These are phyloP conservation scores for Pristionchus fissidentatus DNA, from an alignment of 2,888 invertebrate genomes.

Conservation along the genomic window DNA sequence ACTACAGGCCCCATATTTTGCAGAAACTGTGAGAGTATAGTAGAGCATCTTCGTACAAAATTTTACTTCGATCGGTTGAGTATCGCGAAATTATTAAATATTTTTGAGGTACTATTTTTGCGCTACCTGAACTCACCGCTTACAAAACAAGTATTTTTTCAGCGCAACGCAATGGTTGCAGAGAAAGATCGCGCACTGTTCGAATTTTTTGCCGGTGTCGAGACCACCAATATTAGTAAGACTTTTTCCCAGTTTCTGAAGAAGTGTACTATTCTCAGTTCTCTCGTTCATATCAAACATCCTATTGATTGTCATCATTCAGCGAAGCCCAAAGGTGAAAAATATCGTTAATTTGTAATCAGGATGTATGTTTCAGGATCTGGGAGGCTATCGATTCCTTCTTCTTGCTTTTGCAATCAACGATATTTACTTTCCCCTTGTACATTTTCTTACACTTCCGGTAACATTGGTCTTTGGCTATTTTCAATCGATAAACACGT, in stretches of 20 bases:
- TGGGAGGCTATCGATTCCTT: background rate
- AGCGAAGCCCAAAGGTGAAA: background rate
- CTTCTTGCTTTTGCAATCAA: constrained; percentile 19
- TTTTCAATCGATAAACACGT: background rate
- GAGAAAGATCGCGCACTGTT: background rate
- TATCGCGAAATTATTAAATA: too few relatives aligned
- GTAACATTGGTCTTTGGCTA: background rate
- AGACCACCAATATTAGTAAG: constrained; percentile 12
- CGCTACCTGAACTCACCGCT: too few relatives aligned
- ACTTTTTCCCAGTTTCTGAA: background rate
- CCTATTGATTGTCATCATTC: background rate
- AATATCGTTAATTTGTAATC: too few relatives aligned
- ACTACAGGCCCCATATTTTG: too few relatives aligned
- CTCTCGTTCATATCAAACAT: background rate
- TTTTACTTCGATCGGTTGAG: too few relatives aligned
- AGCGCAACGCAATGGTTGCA: background rate
- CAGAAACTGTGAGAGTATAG: too few relatives aligned
- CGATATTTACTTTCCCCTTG: constrained; percentile 2
- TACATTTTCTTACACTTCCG: background rate
- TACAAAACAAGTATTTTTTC: too few relatives aligned
- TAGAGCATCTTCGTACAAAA: too few relatives aligned
- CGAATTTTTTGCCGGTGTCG: background rate
- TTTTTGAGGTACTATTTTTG: too few relatives aligned
- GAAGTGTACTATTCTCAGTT: background rate
- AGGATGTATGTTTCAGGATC: background rate